Evolutionary conservation across 2,888 invertebrate genomes (phyloP).

Genomic region (Lasioglossum calceatum): DNA sequence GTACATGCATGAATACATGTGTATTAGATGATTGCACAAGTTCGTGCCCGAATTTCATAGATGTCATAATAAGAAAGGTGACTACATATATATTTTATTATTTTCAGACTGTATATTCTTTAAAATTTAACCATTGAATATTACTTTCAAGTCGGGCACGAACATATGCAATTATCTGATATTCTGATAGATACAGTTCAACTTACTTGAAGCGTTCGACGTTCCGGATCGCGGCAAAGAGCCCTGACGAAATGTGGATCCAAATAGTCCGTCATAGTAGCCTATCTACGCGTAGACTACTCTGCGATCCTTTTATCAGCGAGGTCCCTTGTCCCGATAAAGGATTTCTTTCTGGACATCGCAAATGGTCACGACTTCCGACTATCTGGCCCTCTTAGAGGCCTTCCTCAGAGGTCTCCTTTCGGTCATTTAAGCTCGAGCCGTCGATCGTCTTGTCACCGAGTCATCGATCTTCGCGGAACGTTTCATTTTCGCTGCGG

Average conservation of each 20-base stretch:
- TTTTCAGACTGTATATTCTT: no score
- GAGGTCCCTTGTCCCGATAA: slow-evolving; percentile 55
- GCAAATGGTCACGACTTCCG: slow-evolving; percentile 45
- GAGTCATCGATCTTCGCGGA: slow-evolving; percentile 22
- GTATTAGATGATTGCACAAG: no score
- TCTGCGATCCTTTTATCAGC: slow-evolving; percentile 61
- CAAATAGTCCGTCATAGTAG: slow-evolving; percentile 85
- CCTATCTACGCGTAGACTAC: slow-evolving; percentile 58
- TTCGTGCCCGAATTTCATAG: no score
- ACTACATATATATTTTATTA: no score
- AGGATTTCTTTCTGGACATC: slow-evolving; percentile 60
- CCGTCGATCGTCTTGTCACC: slow-evolving; percentile 4
- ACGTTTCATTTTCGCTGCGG: slow-evolving; percentile 22
- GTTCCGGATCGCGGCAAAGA: slow-evolving; percentile 86
- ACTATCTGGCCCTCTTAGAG: slow-evolving; percentile 12
- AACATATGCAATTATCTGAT: no score
- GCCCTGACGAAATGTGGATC: slow-evolving; percentile 86
- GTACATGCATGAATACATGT: background rate
- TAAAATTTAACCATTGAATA: no score
- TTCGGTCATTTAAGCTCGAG: slow-evolving; percentile 33
- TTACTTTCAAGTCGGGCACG: no score
- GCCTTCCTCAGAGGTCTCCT: background rate
- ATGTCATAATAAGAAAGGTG: no score
- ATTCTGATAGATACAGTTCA: background rate
- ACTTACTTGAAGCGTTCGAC: slow-evolving; percentile 85